Conservation (phyloP, 2,888 invertebrate species). For the Philereme transversata region DNA sequence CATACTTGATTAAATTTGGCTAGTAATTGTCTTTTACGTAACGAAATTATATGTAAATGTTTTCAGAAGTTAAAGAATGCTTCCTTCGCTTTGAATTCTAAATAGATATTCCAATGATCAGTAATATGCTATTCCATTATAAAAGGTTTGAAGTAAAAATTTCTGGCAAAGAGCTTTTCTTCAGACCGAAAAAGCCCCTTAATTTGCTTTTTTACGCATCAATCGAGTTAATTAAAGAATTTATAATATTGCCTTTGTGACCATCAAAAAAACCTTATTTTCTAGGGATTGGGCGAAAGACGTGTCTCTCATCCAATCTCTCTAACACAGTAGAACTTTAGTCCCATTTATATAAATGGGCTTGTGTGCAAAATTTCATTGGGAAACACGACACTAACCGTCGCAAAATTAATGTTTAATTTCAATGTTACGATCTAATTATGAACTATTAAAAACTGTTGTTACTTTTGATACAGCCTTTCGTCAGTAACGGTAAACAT, state of each 20-base stretch:
- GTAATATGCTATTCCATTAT: constrained; percentile 12
- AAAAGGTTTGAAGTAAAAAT: constrained; percentile 21
- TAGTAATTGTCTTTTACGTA: no score
- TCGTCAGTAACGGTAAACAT: no score
- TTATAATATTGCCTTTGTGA: not conserved
- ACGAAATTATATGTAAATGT: no score
- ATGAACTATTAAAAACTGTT: no score
- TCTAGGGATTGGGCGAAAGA: not conserved
- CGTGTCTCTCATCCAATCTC: not conserved
- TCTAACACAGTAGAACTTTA: not conserved
- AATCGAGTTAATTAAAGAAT: constrained; percentile 8
- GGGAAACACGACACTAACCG: constrained; percentile 6
- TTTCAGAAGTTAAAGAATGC: no score
- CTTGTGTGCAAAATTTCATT: constrained; percentile 15
- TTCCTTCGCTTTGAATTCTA: not conserved
- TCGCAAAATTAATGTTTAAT: constrained; percentile 11
- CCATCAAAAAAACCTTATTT: not conserved
- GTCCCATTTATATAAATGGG: constrained; percentile 11
- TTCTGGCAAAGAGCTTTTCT: constrained; percentile 13
- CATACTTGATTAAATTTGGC: no score
- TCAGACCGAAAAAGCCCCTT: constrained; percentile 7
- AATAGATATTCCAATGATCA: constrained; percentile 1
- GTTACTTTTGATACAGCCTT: no score
- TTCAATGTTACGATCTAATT: constrained; percentile 3
- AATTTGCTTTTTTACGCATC: constrained; percentile 2